phyloP scores from a whole-genome alignment of 2,113 vertebrate species.

The Callocephalon fimbriatum region DNA sequence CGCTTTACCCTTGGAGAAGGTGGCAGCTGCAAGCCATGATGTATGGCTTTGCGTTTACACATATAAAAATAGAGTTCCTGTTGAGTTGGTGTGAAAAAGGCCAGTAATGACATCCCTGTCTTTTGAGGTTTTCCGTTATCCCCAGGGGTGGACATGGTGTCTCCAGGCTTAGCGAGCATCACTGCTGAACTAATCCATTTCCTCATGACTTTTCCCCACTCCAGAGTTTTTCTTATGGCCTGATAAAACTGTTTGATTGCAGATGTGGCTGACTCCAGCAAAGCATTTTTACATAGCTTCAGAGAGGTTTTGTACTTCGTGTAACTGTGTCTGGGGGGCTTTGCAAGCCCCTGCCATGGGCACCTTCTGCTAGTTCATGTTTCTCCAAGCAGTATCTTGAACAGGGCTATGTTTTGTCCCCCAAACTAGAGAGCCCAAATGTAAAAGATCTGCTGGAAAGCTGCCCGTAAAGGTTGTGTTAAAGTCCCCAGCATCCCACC shows the following conservation, averaged over 20 bases:
- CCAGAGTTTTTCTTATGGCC: neutral
- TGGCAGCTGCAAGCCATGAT: neutral
- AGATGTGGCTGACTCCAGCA: neutral
- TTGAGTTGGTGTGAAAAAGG: neutral
- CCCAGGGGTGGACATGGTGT: neutral
- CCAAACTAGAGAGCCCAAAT: neutral
- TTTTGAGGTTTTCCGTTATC: neutral
- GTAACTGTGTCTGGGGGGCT: neutral
- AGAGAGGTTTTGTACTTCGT: accelerated
- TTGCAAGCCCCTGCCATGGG: neutral
- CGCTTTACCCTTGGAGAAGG: neutral
- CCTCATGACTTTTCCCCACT: neutral
- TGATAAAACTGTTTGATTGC: neutral
- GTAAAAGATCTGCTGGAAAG: neutral
- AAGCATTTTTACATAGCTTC: neutral
- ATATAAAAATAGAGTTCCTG: neutral
- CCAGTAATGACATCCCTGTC: neutral
- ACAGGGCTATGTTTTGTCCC: neutral
- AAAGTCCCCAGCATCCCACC: neutral
- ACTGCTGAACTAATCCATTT: neutral
- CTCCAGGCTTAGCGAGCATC: neutral
- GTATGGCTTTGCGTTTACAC: neutral
- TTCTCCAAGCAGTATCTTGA: neutral
- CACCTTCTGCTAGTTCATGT: neutral
- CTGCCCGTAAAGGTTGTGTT: neutral